Percentiles rank a stretch among this genome's conserved stretches.
Conservation (phyloP, 2,888 invertebrate species). For the Lordiphosa fenestrarum region DNA sequence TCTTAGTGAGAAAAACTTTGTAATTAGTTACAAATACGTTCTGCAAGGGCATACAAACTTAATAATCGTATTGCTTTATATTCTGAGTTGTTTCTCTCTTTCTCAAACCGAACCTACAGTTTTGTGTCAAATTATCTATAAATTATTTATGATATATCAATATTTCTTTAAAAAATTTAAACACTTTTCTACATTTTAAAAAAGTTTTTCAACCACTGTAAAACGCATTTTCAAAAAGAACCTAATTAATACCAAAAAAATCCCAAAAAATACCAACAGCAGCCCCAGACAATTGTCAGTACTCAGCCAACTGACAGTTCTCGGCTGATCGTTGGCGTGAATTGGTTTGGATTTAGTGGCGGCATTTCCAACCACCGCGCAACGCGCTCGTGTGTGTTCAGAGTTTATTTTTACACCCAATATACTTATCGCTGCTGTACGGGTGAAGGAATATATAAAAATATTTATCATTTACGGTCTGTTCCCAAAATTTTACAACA, state of each 20-base stretch:
- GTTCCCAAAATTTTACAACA: not conserved
- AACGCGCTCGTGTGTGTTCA: conserved; percentile 64
- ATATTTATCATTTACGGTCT: conserved; percentile 2
- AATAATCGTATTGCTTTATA: too few relatives aligned
- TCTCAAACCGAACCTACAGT: too few relatives aligned
- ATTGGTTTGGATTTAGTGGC: conserved; percentile 42
- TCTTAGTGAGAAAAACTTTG: too few relatives aligned
- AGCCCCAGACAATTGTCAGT: not conserved
- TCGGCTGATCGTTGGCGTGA: conserved; percentile 68
- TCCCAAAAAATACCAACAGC: conserved; percentile 15
- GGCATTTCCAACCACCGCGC: conserved; percentile 37
- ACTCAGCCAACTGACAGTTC: conserved; percentile 60
- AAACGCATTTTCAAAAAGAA: conserved; percentile 8
- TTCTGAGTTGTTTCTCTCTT: too few relatives aligned
- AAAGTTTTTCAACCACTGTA: not conserved
- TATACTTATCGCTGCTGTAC: conserved; percentile 35
- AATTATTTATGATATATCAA: too few relatives aligned
- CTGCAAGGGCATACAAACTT: too few relatives aligned
- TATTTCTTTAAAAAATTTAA: too few relatives aligned
- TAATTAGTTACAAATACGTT: too few relatives aligned
- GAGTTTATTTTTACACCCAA: conserved; percentile 61
- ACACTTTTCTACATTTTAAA: too few relatives aligned
- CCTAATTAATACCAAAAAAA: conserved; percentile 28
- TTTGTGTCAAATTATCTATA: too few relatives aligned
- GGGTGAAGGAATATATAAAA: conserved; percentile 36